A percentile compares a stretch with the other conserved stretches of the same genome.
These are phyloP conservation scores for Champsocephalus esox DNA, from an alignment of 2,797 vertebrate species.

Conservation along the genomic window DNA sequence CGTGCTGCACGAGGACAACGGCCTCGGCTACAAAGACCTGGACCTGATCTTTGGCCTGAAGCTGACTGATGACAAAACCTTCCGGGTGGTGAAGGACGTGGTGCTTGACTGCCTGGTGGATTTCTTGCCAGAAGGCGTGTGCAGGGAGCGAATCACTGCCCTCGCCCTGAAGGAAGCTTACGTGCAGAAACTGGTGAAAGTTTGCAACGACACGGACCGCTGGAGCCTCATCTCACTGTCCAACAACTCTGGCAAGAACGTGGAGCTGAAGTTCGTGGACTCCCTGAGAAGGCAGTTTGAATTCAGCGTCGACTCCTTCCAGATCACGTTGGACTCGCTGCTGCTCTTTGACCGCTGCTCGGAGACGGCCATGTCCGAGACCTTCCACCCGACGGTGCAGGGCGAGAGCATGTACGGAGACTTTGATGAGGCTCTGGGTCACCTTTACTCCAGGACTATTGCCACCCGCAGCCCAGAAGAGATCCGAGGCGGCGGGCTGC, in stretches of 20 bases:
- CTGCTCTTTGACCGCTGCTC: conserved; percentile 93
- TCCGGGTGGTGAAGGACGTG: conserved; percentile 93
- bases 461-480: conserved; percentile 94
- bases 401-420: conserved; percentile 96
- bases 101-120: conserved; percentile 95
- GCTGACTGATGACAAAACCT: conserved; percentile 87
- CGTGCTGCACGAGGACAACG: conserved; percentile 92
- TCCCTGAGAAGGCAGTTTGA: conserved; percentile 93
- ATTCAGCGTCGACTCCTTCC: conserved; percentile 96
- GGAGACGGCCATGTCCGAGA: conserved; percentile 90
- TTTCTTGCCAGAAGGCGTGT: conserved; percentile 92
- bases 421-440: conserved; percentile 91
- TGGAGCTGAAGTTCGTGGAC: conserved; percentile 97
- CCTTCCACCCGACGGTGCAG: conserved; percentile 92
- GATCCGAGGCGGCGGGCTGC: conserved; percentile 93
- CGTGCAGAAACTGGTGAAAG: conserved; percentile 96
- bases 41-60: conserved; percentile 93
- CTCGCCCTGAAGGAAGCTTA: conserved; percentile 94
- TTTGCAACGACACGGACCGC: conserved; percentile 93
- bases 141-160: conserved; percentile 91
- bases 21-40: conserved; percentile 95
- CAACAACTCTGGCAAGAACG: conserved; percentile 97
- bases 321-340: conserved; percentile 93
- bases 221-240: conserved; percentile 97
- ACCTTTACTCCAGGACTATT: conserved; percentile 89